Evolutionary conservation across 1,140 invertebrate genomes (phyloP).

Genomic region (Pollicipes pollicipes): DNA sequence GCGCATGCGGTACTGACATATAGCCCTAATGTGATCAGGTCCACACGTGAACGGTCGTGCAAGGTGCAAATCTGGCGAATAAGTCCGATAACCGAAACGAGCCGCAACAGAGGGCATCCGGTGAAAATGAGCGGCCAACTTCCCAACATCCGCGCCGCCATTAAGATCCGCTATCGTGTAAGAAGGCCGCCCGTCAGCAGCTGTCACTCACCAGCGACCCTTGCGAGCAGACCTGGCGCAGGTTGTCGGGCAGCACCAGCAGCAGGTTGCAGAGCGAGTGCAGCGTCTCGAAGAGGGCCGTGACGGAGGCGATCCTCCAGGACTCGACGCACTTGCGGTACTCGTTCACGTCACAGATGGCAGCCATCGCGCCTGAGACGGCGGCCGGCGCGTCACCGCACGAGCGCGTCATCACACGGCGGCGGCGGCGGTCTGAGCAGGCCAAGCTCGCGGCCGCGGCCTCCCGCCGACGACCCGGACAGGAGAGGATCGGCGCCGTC

Average conservation of each 20-base stretch:
- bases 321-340: constrained; percentile 60
- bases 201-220: not conserved
- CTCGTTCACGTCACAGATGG: constrained; percentile 95
- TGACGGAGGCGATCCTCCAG: constrained; percentile 54
- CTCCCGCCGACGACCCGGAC: too few relatives aligned
- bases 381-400: too few relatives aligned
- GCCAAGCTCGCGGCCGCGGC: too few relatives aligned
- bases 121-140: too few relatives aligned
- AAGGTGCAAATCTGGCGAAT: too few relatives aligned
- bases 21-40: too few relatives aligned
- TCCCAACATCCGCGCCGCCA: not conserved
- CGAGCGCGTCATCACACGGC: constrained; percentile 13
- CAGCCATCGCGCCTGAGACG: constrained; percentile 74
- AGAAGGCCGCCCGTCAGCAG: not conserved
- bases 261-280: constrained; percentile 90
- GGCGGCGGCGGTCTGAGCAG: too few relatives aligned
- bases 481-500: too few relatives aligned
- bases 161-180: not conserved
- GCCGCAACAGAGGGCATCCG: too few relatives aligned
- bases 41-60: too few relatives aligned
- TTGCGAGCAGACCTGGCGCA: constrained; percentile 53
- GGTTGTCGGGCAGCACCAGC: constrained; percentile 86
- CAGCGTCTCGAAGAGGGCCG: constrained; percentile 77
- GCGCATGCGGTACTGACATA: too few relatives aligned
- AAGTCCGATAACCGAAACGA: too few relatives aligned